Evolutionary conservation across 2,888 invertebrate genomes (phyloP).

Genomic region (Nycteola revayana): DNA sequence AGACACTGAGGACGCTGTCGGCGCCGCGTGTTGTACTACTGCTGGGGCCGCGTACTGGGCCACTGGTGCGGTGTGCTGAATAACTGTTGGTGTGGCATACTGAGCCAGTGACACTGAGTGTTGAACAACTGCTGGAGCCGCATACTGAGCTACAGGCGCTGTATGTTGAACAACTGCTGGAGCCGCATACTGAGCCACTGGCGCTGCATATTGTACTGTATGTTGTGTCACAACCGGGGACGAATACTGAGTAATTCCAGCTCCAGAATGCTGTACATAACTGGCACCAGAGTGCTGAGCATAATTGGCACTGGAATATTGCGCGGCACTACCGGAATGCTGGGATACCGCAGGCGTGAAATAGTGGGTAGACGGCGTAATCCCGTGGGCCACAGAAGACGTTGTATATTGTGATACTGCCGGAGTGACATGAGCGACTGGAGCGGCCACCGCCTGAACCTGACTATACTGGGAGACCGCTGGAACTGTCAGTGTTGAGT

Average conservation of each 20-base stretch:
- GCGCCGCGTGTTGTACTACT: slow-evolving; percentile 48
- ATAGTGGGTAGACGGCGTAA: slow-evolving; percentile 39
- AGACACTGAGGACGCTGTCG: slow-evolving; percentile 36
- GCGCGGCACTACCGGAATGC: not conserved
- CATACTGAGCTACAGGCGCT: slow-evolving; percentile 43
- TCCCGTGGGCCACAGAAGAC: slow-evolving; percentile 29
- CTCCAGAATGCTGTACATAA: slow-evolving; percentile 11
- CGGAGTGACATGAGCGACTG: slow-evolving; percentile 27
- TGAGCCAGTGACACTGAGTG: slow-evolving; percentile 47
- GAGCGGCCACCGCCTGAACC: slow-evolving; percentile 27
- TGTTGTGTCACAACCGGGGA: slow-evolving; percentile 36
- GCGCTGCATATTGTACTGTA: slow-evolving; percentile 37
- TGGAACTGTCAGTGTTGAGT: slow-evolving; percentile 28
- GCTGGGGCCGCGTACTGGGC: slow-evolving; percentile 49
- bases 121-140: slow-evolving; percentile 47
- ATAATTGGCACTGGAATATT: not conserved
- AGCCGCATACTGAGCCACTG: slow-evolving; percentile 10
- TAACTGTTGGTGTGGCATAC: slow-evolving; percentile 45
- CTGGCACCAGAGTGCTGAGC: slow-evolving; percentile 13
- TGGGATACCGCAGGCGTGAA: slow-evolving; percentile 30
- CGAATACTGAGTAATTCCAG: slow-evolving; percentile 31
- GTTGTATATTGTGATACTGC: slow-evolving; percentile 34
- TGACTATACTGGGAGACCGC: slow-evolving; percentile 46
- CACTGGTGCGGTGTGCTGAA: slow-evolving; percentile 45
- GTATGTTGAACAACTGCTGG: slow-evolving; percentile 48